These are phyloP conservation scores for Anarsia innoxiella DNA, from an alignment of 2,888 invertebrate genomes.

Conservation along the genomic window DNA sequence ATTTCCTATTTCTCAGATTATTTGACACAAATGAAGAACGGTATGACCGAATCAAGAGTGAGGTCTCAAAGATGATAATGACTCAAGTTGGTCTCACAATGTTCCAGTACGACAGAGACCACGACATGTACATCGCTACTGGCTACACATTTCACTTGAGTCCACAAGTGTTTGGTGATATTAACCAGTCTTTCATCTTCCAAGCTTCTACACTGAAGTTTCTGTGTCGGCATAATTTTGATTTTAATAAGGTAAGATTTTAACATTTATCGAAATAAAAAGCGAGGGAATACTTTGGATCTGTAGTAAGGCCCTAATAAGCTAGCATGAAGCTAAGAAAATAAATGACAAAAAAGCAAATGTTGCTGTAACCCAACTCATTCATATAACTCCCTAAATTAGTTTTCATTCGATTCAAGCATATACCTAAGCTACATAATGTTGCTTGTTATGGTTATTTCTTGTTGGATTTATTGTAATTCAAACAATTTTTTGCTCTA, in stretches of 20 bases:
- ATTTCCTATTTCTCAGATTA: slow-evolving; percentile 40
- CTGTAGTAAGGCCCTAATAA: no score
- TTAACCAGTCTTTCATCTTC: slow-evolving; percentile 77
- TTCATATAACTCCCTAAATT: no score
- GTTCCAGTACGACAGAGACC: slow-evolving; percentile 74
- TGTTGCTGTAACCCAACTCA: no score
- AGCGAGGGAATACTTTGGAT: no score
- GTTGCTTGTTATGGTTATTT: no score
- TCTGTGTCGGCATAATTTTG: slow-evolving; percentile 76
- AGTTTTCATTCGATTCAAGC: no score
- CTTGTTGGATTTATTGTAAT: neutral
- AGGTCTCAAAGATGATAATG: slow-evolving; percentile 70
- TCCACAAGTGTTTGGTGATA: slow-evolving; percentile 77
- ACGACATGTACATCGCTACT: slow-evolving; percentile 75
- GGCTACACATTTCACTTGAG: slow-evolving; percentile 81
- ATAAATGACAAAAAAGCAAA: no score
- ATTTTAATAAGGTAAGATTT: slow-evolving; percentile 82
- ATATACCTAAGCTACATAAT: no score
- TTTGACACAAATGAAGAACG: slow-evolving; percentile 59
- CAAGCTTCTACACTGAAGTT: slow-evolving; percentile 80
- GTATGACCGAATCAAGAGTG: slow-evolving; percentile 47
- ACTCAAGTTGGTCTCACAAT: slow-evolving; percentile 82
- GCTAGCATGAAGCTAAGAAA: no score
- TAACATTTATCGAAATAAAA: no score
- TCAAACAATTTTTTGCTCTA: neutral